Evolutionary conservation across 2,888 invertebrate genomes (phyloP).

Genomic region (Invenusta paracnida): DNA sequence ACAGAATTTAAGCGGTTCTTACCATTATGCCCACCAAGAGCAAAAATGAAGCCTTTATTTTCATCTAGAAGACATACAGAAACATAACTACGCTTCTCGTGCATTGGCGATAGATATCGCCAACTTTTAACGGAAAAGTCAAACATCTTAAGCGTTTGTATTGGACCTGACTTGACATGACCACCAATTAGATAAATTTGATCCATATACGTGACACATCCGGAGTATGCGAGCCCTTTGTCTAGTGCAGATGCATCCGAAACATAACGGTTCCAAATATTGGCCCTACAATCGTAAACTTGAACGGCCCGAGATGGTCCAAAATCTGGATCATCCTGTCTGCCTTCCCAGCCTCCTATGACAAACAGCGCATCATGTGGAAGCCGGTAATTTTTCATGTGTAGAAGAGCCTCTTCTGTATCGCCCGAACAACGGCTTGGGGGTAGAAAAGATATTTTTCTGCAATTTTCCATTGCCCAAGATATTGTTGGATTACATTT

Average conservation of each 20-base stretch:
- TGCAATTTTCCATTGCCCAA: no score
- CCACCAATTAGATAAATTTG: slow-evolving; percentile 40
- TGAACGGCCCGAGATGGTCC: slow-evolving; percentile 64
- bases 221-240: slow-evolving; percentile 46
- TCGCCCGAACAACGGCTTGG: no score
- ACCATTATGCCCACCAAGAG: slow-evolving; percentile 51
- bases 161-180: slow-evolving; percentile 30
- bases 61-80: slow-evolving; percentile 64
- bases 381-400: slow-evolving; percentile 65
- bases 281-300: slow-evolving; percentile 63
- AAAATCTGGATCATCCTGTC: slow-evolving; percentile 51
- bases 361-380: slow-evolving; percentile 84
- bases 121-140: slow-evolving; percentile 49
- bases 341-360: slow-evolving; percentile 74
- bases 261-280: slow-evolving; percentile 78
- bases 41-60: slow-evolving; percentile 59
- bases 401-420: no score
- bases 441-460: no score
- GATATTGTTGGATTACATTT: no score
- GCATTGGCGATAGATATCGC: slow-evolving; percentile 62
- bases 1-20: slow-evolving; percentile 30
- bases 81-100: slow-evolving; percentile 64
- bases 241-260: slow-evolving; percentile 50
- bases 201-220: slow-evolving; percentile 34
- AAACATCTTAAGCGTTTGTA: slow-evolving; percentile 33